Conservation (phyloP, 2,797 vertebrate species). For the Triplophysa bombifrons region DNA sequence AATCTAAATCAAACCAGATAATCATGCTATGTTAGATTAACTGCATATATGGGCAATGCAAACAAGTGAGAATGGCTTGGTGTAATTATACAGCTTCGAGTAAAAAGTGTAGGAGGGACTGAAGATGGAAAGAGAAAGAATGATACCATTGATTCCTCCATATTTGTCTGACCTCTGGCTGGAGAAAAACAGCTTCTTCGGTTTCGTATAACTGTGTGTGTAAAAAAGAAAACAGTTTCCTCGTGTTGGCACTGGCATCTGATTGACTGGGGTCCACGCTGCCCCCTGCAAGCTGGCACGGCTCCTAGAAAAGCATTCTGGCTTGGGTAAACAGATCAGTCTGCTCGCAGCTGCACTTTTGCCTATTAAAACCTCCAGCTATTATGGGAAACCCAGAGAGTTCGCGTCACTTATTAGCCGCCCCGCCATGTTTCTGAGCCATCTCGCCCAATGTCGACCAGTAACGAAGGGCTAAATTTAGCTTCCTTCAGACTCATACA, state of each 20-base stretch:
- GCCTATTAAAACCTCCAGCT: slow-evolving; percentile 70
- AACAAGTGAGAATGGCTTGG: neutral
- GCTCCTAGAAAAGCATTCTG: slow-evolving; percentile 68
- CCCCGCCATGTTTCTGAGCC: slow-evolving; percentile 63
- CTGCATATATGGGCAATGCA: neutral
- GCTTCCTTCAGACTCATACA: slow-evolving; percentile 29
- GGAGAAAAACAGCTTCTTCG: neutral
- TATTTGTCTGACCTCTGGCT: neutral
- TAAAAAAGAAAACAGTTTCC: neutral
- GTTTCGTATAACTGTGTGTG: neutral
- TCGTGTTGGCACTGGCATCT: slow-evolving; percentile 15
- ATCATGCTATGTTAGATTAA: neutral
- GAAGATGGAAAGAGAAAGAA: neutral
- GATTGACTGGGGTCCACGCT: slow-evolving; percentile 55
- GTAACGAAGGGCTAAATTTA: slow-evolving; percentile 59
- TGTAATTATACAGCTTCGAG: slow-evolving; percentile 33
- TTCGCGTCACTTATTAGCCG: slow-evolving; percentile 60
- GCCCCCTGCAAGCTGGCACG: slow-evolving; percentile 63
- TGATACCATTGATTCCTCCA: neutral
- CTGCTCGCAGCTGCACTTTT: slow-evolving; percentile 66
- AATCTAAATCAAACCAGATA: neutral
- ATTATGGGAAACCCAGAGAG: slow-evolving; percentile 62
- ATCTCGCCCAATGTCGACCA: slow-evolving; percentile 22
- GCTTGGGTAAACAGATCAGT: slow-evolving; percentile 62
- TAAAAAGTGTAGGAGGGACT: neutral